These are phyloP conservation scores for Lanius collurio DNA, from an alignment of 2,113 vertebrate genomes.

Conservation along the genomic window DNA sequence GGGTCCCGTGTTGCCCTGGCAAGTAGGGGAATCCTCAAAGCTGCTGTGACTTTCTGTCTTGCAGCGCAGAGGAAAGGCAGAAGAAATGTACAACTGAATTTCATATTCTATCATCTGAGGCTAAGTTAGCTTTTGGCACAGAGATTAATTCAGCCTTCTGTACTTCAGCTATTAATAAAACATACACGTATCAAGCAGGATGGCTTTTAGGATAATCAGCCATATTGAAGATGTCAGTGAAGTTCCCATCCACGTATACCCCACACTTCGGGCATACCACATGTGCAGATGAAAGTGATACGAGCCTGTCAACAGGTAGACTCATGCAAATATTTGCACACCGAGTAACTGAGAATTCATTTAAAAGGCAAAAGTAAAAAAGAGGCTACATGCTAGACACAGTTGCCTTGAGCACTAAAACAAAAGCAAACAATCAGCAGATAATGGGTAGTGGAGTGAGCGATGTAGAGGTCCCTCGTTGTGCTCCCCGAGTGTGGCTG, in stretches of 20 bases:
- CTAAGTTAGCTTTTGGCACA: neutral
- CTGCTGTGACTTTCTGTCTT: neutral
- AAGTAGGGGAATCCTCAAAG: neutral
- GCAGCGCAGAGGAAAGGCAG: neutral
- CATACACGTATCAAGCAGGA: neutral
- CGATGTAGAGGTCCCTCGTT: rapidly evolving
- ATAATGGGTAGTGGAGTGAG: neutral
- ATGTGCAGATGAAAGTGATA: neutral
- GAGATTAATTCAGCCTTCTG: neutral
- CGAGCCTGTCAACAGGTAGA: neutral
- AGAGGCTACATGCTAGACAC: neutral
- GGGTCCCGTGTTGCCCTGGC: neutral
- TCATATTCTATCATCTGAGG: neutral
- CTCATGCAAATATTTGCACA: neutral
- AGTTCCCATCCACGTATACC: neutral
- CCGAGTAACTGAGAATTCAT: neutral
- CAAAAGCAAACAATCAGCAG: neutral
- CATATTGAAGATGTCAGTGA: neutral
- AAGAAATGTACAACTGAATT: neutral
- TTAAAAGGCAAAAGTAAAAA: neutral
- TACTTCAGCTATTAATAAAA: neutral
- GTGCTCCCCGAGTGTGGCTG: rapidly evolving
- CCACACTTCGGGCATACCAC: neutral
- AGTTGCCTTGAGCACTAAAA: neutral
- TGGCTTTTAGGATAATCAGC: neutral